Evolutionary conservation across 2,888 invertebrate species (phyloP).

Genomic region (Pyrocoelia pectoralis): DNA sequence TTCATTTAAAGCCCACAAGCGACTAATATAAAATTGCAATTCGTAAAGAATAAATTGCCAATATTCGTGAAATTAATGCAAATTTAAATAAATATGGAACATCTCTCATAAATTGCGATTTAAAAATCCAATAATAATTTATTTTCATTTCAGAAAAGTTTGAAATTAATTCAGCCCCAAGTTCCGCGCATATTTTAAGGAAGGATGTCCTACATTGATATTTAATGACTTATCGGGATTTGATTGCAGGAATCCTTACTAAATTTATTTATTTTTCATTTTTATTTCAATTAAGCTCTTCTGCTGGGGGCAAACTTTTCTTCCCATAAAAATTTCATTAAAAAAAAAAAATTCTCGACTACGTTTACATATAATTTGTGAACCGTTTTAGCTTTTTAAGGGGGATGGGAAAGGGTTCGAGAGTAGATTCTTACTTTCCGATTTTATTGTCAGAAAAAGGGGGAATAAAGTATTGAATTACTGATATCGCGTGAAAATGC

Average conservation of each 20-base stretch:
- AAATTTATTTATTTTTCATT: slow-evolving; percentile 12
- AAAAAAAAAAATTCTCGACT: no score
- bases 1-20: slow-evolving; percentile 24
- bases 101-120: slow-evolving; percentile 38
- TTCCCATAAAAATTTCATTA: no score
- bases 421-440: slow-evolving; percentile 19
- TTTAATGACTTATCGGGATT: slow-evolving; percentile 43
- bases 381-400: no score
- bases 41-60: slow-evolving; percentile 33
- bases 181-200: slow-evolving; percentile 32
- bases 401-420: no score
- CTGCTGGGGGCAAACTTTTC: not conserved
- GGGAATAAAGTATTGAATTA: slow-evolving; percentile 22
- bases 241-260: slow-evolving; percentile 24
- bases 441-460: slow-evolving; percentile 24
- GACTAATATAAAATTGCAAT: slow-evolving; percentile 25
- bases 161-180: slow-evolving; percentile 43
- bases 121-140: slow-evolving; percentile 44
- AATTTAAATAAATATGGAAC: slow-evolving; percentile 38
- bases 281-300: slow-evolving; percentile 5
- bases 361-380: no score
- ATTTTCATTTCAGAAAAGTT: slow-evolving; percentile 43
- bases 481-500: not conserved
- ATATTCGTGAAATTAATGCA: slow-evolving; percentile 36
- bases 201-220: slow-evolving; percentile 38